Evolutionary conservation across 2,797 vertebrate genomes (phyloP), one percentile per base, ranked within the genome.

Genomic region (Petrocephalus schoutedeni): DNA sequence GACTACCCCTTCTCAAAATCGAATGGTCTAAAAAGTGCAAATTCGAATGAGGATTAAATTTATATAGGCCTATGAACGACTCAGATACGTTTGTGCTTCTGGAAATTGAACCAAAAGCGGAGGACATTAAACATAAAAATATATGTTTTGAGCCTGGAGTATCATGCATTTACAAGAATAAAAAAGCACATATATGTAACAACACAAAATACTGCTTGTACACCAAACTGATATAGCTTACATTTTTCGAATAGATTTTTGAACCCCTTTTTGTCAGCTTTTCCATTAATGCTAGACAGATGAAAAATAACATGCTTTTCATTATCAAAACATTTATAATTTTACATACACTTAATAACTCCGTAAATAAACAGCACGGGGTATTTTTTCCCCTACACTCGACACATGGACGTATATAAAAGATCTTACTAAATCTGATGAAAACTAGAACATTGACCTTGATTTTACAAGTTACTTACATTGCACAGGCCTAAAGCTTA

Each of bases 341-440:
- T 97, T 94, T 96, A 95, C 96, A 97, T 92, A 91, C 92, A 94
- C 93, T 92, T 94, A 91, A 91, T 89, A 93, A 96, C 94, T 93
- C 92, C 94, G 97, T 97, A 97, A 97, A 98, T 97, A 96, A 98
- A 98, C 96, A 94, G 96, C 94, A 97, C 96, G 90, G 93, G 96
- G 95, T 94, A 95, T 91, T 91, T 95, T 95, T 92, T 95, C 95
- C 93, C 94, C 93, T 94, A 98, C 97, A 96, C 96, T 95, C 95
- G 95, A 97, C 94, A 95, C 92, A 93, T 92, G 91, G 93, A 94
- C 91, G 92, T 92, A 93, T 93, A 93, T 93, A 94, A 93, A 93
- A 95, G 93, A 92, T 95, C 92, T 92, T 91, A 91, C 94, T 93
- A 91, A 93, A 91, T 94, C 92, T 92, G 93, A 93, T 77, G 93